Conservation (phyloP, 1,140 invertebrate species). For the Hyphantria cunea region DNA sequence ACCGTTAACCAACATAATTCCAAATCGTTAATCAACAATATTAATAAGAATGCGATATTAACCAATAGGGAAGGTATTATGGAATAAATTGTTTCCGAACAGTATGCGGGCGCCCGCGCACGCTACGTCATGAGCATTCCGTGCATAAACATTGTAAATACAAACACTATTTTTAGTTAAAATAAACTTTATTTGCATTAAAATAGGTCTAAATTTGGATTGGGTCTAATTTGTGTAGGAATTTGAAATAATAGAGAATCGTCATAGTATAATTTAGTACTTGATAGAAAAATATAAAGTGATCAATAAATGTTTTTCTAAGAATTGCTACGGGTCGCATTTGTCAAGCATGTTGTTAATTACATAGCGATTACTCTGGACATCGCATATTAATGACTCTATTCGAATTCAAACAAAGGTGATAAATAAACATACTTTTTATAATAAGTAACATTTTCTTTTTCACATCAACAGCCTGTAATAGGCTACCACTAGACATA, state of each 20-base stretch:
- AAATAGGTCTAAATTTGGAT: conserved; percentile 8
- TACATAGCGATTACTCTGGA: conserved; percentile 17
- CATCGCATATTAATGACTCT: background rate
- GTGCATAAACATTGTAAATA: conserved; percentile 16
- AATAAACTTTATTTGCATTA: conserved; percentile 23
- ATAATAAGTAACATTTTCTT: no score
- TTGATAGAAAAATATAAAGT: conserved; percentile 44
- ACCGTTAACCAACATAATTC: conserved; percentile 65
- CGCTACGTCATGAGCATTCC: conserved; percentile 7
- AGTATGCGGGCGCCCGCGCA: conserved; percentile 60
- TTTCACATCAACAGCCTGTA: no score
- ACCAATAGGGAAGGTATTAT: conserved; percentile 64
- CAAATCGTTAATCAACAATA: conserved; percentile 51
- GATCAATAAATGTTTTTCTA: conserved; percentile 37
- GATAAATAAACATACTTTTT: background rate
- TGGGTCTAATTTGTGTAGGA: background rate
- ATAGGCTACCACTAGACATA: no score
- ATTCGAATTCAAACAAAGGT: background rate
- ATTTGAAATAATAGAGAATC: conserved; percentile 19
- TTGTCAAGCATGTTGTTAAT: conserved; percentile 14
- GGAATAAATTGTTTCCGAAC: conserved; percentile 47
- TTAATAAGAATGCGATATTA: conserved; percentile 67
- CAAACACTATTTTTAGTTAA: conserved; percentile 7
- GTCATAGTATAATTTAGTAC: conserved; percentile 38
- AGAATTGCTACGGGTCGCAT: conserved; percentile 34